A percentile compares a stretch with the other conserved stretches of the same genome.
Evolutionary conservation across 2,113 vertebrate species (phyloP).

Genomic region (Festucalex cinctus): DNA sequence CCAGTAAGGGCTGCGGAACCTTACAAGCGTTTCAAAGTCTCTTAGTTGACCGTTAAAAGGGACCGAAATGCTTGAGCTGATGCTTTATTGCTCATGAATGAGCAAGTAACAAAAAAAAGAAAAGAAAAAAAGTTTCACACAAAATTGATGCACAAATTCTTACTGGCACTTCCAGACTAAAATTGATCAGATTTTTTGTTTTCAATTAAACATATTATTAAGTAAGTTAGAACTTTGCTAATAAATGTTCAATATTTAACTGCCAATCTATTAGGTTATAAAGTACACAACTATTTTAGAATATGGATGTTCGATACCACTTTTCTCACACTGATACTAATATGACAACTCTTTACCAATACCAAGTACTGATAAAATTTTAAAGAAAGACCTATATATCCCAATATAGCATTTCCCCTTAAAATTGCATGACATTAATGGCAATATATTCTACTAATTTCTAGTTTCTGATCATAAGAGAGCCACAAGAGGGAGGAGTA

Average conservation of each 20-base stretch:
- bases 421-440: too few species aligned
- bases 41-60: conserved; percentile 58
- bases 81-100: conserved; percentile 34
- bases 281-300: too few species aligned
- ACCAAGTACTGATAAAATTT: too few species aligned
- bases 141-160: conserved; percentile 48
- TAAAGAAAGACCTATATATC: too few species aligned
- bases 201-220: neutral
- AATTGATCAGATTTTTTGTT: conserved; percentile 30
- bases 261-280: too few species aligned
- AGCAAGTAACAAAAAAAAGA: conserved; percentile 9
- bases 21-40: conserved; percentile 56
- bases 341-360: too few species aligned
- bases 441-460: too few species aligned
- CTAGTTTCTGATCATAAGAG: too few species aligned
- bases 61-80: conserved; percentile 45
- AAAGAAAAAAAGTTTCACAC: conserved; percentile 33
- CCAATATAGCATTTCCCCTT: too few species aligned
- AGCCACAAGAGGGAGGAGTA: too few species aligned
- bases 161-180: conserved; percentile 27
- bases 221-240: neutral
- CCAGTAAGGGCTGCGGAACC: conserved; percentile 65
- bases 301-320: too few species aligned
- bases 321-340: too few species aligned
- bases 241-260: neutral